A percentile compares a stretch with the other conserved stretches of the same genome.
Evolutionary conservation across 2,113 vertebrate genomes (phyloP).

Genomic region (Fregetta grallaria): DNA sequence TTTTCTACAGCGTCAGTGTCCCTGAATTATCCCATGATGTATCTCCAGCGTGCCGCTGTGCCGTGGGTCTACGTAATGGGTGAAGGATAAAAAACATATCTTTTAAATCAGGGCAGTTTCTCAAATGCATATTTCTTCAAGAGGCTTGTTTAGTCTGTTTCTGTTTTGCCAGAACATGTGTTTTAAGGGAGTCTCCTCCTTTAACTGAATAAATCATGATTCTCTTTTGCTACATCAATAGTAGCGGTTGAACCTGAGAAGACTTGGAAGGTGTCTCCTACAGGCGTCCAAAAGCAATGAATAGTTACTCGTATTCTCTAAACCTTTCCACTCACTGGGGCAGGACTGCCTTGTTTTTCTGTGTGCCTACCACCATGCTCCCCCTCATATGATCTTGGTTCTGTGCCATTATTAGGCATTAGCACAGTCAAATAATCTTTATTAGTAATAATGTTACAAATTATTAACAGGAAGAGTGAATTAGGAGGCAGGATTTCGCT

Average conservation of each 20-base stretch:
- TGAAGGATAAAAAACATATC: background rate
- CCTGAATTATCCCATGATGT: background rate
- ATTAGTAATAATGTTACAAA: background rate
- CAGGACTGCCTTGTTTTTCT: background rate
- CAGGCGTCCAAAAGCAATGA: background rate
- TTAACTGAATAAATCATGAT: background rate
- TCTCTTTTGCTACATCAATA: background rate
- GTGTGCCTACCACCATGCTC: background rate
- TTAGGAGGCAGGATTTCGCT: background rate
- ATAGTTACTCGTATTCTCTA: background rate
- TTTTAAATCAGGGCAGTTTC: background rate
- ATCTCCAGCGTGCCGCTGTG: background rate
- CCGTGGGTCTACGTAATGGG: background rate
- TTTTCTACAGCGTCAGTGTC: background rate
- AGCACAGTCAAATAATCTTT: background rate
- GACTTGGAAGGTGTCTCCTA: constrained; percentile 4
- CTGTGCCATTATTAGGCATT: background rate
- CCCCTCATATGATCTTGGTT: background rate
- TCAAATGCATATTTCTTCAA: background rate
- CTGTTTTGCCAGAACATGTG: background rate
- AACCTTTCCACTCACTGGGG: background rate
- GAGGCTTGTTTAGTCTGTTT: constrained; percentile 35
- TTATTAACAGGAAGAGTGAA: background rate
- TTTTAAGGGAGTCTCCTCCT: constrained; percentile 19
- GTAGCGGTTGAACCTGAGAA: background rate